Evolutionary conservation across 2,797 vertebrate genomes (phyloP).

Genomic region (Squalus acanthias): DNA sequence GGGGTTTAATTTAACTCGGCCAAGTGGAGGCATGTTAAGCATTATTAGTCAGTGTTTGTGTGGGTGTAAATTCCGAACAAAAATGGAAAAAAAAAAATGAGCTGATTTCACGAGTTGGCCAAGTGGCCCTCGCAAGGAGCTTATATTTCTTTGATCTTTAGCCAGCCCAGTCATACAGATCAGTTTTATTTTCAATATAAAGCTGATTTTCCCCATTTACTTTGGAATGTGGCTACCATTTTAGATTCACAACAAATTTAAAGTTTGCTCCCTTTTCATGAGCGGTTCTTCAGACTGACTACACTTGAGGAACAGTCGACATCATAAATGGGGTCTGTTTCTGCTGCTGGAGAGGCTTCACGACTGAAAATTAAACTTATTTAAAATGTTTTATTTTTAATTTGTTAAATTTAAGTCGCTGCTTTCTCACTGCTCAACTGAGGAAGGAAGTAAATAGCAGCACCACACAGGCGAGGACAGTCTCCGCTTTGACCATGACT

Average conservation of each 20-base stretch:
- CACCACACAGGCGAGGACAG: background rate
- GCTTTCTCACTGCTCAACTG: background rate
- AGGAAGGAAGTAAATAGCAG: background rate
- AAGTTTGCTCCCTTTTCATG: background rate
- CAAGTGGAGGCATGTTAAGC: slow-evolving; percentile 20
- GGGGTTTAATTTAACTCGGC: slow-evolving; percentile 28
- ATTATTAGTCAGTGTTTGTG: slow-evolving; percentile 4
- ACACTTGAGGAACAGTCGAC: background rate
- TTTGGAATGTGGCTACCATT: background rate
- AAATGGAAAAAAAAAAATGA: background rate
- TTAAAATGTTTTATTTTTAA: background rate
- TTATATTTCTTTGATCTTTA: background rate
- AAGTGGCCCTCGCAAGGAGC: background rate
- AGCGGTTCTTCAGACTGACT: background rate
- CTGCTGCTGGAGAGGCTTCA: background rate
- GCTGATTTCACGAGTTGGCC: slow-evolving; percentile 13
- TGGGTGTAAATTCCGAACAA: slow-evolving; percentile 22
- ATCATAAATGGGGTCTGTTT: background rate
- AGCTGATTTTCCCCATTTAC: background rate
- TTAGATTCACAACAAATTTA: background rate
- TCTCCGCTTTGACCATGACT: background rate
- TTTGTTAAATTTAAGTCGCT: background rate
- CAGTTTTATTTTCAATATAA: background rate
- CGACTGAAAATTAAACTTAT: background rate
- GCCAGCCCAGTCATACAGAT: background rate